Evolutionary conservation across 1,140 invertebrate genomes (phyloP).

Genomic region (Euura saliciscinereae): DNA sequence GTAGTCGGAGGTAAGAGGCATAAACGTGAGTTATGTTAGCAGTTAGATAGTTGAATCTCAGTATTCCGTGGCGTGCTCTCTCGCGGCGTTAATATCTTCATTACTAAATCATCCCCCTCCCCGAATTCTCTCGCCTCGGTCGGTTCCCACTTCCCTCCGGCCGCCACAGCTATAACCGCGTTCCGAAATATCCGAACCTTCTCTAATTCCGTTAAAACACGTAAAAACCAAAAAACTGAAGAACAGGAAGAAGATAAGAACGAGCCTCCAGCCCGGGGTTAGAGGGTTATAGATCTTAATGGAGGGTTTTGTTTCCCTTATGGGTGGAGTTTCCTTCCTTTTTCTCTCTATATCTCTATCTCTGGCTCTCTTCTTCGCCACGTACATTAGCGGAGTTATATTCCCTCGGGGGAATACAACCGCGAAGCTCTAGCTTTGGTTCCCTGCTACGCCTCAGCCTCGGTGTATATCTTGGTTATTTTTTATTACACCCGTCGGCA

Average conservation of each 20-base stretch:
- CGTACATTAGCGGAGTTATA: conserved; percentile 50
- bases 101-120: conserved; percentile 56
- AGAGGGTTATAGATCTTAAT: conserved; percentile 39
- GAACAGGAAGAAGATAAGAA: background rate
- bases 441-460: conserved; percentile 43
- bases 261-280: background rate
- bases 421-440: too few relatives aligned
- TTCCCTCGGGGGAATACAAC: conserved; percentile 37
- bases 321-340: background rate
- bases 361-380: background rate
- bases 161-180: too few relatives aligned
- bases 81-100: conserved; percentile 59
- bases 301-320: conserved; percentile 28
- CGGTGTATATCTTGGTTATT: conserved; percentile 54
- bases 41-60: conserved; percentile 61
- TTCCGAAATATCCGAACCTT: too few relatives aligned
- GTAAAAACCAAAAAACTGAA: background rate
- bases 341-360: too few relatives aligned
- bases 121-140: background rate
- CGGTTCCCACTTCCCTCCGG: too few relatives aligned
- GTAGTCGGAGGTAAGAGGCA: conserved; percentile 36
- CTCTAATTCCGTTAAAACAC: too few relatives aligned
- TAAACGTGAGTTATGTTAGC: conserved; percentile 58
- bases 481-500: conserved; percentile 44
- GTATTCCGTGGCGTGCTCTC: conserved; percentile 55